Evolutionary conservation across 2,113 vertebrate genomes (phyloP).

Genomic region (Tonatia bakeri): DNA sequence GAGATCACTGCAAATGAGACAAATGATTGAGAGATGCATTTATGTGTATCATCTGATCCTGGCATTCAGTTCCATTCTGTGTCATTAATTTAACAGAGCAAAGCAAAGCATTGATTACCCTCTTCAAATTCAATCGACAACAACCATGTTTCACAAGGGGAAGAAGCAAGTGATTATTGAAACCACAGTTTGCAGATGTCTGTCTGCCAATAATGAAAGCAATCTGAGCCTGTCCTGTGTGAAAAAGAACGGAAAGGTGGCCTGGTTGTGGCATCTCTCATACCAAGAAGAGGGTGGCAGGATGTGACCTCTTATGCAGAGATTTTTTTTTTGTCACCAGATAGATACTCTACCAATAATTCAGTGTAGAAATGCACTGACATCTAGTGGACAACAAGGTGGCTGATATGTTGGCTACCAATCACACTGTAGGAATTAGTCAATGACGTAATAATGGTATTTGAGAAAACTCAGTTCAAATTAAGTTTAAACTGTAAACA

Average conservation of each 20-base stretch:
- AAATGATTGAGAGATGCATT: neutral
- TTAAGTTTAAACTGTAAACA: neutral
- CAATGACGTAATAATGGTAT: neutral
- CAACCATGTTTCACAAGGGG: neutral
- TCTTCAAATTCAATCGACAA: neutral
- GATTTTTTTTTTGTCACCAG: constrained; percentile 71
- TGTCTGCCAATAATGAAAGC: neutral
- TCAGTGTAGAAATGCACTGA: constrained; percentile 62
- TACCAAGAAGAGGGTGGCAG: neutral
- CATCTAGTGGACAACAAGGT: constrained; percentile 76
- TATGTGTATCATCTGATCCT: neutral
- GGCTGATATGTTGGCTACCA: neutral
- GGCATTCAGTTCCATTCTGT: neutral
- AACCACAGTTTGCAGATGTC: neutral
- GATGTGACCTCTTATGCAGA: neutral
- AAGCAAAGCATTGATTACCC: constrained; percentile 33
- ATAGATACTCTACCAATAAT: constrained; percentile 45
- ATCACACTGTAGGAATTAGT: neutral
- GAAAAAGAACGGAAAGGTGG: neutral
- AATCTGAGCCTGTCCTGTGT: neutral
- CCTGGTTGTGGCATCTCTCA: neutral
- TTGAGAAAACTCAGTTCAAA: neutral
- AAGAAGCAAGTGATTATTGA: constrained; percentile 20
- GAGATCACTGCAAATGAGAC: neutral
- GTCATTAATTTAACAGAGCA: constrained; percentile 29